Evolutionary conservation across 2,888 invertebrate species (phyloP).

Genomic region (Cheiracanthium punctorium): DNA sequence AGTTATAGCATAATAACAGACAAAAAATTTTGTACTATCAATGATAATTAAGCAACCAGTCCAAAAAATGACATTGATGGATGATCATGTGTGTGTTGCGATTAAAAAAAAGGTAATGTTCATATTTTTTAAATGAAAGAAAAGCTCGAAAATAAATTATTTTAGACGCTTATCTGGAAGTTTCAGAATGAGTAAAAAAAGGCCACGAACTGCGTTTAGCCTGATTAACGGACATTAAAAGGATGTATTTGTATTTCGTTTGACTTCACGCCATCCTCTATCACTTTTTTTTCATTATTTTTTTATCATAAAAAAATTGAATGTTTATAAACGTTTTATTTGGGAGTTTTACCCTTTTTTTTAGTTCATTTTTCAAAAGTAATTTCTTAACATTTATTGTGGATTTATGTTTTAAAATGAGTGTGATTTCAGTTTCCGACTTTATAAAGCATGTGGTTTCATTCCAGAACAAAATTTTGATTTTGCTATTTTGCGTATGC

Average conservation of each 20-base stretch:
- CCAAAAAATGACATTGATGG: slow-evolving; percentile 64
- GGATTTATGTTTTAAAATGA: no score
- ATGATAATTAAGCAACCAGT: slow-evolving; percentile 62
- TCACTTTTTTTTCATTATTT: no score
- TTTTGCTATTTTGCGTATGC: no score
- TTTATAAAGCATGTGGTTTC: no score
- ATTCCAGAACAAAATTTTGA: no score
- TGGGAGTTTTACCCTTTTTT: no score
- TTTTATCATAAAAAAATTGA: no score
- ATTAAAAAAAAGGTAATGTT: not conserved
- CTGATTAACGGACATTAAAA: not conserved
- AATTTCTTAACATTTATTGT: no score
- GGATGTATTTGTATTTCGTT: not conserved
- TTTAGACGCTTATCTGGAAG: slow-evolving; percentile 13
- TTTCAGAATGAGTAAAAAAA: not conserved
- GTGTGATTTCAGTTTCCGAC: no score
- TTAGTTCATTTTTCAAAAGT: no score
- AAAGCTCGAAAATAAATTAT: not conserved
- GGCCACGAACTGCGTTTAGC: not conserved
- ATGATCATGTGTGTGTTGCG: not conserved
- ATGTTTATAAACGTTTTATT: no score
- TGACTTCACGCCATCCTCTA: not conserved
- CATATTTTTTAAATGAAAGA: slow-evolving; percentile 7
- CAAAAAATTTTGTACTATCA: slow-evolving; percentile 39
- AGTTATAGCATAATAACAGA: slow-evolving; percentile 46